Evolutionary conservation across 2,888 invertebrate species (phyloP).

Genomic region (Pseudococcus longispinus): DNA sequence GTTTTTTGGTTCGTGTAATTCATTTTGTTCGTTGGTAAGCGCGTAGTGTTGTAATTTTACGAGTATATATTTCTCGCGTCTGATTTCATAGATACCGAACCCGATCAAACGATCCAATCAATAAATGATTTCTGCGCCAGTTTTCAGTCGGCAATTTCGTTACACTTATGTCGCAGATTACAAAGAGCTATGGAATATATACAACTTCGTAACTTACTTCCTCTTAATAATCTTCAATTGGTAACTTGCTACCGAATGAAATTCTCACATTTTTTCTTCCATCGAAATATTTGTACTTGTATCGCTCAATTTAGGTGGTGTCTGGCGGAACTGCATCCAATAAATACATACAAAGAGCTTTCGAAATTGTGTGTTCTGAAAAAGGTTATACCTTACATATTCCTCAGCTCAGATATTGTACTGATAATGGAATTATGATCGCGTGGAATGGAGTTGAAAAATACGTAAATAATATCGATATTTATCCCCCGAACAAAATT

Average conservation of each 20-base stretch:
- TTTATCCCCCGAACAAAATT: conserved; percentile 65
- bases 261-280: neutral
- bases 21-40: neutral
- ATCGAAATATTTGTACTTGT: conserved; percentile 17
- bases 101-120: conserved; percentile 76
- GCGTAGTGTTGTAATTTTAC: neutral
- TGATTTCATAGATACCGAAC: conserved; percentile 65
- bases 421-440: conserved; percentile 98
- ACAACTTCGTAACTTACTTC: conserved; percentile 70
- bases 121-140: conserved; percentile 85
- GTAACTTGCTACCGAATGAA: conserved; percentile 63
- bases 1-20: conserved; percentile 64
- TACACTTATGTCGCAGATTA: conserved; percentile 81
- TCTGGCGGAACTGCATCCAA: conserved; percentile 98
- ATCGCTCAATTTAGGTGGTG: conserved; percentile 71
- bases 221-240: conserved; percentile 68
- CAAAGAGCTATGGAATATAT: conserved; percentile 79
- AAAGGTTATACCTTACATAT: conserved; percentile 73
- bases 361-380: conserved; percentile 73
- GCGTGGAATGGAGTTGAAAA: conserved; percentile 97
- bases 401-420: conserved; percentile 86
- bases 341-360: conserved; percentile 75
- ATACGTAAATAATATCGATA: conserved; percentile 66
- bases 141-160: conserved; percentile 75
- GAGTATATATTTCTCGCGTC: neutral